Evolutionary conservation across 2,888 invertebrate species (phyloP).

Genomic region (Drosophila gaucha): DNA sequence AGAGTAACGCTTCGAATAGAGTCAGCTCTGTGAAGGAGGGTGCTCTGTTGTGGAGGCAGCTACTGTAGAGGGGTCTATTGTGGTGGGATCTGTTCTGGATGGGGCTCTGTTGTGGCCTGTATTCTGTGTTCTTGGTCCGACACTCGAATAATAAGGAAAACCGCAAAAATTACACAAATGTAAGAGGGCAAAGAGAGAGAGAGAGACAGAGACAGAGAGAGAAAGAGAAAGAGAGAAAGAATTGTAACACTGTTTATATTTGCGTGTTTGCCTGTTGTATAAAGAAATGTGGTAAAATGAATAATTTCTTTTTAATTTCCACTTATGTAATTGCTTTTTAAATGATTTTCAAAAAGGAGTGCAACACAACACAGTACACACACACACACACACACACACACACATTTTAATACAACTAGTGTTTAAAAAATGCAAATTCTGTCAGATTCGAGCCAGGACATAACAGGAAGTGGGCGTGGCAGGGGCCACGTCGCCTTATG

Average conservation of each 20-base stretch:
- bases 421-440: constrained; percentile 18
- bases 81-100: no score
- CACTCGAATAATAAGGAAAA: constrained; percentile 68
- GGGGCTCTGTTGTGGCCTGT: constrained; percentile 8
- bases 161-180: constrained; percentile 79
- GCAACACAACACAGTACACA: constrained; percentile 23
- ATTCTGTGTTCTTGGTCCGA: constrained; percentile 1
- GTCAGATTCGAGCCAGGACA: constrained; percentile 8
- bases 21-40: no score
- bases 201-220: neutral
- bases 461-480: neutral
- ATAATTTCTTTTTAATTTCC: constrained; percentile 83
- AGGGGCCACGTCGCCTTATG: constrained; percentile 22
- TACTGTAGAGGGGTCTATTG: no score
- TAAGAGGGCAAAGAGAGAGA: constrained; percentile 1
- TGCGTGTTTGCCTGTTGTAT: constrained; percentile 11
- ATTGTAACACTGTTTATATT: constrained; percentile 2
- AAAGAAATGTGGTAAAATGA: constrained; percentile 80
- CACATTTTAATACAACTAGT: constrained; percentile 33
- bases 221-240: no score
- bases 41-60: no score
- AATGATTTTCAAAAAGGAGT: constrained; percentile 63
- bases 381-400: constrained; percentile 7
- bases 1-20: neutral
- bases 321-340: constrained; percentile 81